Evolutionary conservation across 2,113 vertebrate genomes (phyloP).

Genomic region (Bettongia penicillata): DNA sequence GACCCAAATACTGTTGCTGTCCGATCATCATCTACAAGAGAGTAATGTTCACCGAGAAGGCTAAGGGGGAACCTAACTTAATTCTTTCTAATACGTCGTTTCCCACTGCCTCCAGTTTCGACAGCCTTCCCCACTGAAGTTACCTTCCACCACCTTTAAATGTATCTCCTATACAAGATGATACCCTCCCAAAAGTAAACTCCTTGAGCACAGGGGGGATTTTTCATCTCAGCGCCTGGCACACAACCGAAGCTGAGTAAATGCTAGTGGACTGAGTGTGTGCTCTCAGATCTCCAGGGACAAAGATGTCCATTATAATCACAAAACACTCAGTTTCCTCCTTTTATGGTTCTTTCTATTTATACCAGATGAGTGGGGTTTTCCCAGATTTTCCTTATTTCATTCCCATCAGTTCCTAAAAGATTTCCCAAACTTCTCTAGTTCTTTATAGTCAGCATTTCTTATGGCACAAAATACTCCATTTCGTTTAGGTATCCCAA

Average conservation of each 20-base stretch:
- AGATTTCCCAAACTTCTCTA: neutral
- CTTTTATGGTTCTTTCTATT: neutral
- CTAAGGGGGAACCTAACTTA: neutral
- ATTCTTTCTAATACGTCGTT: neutral
- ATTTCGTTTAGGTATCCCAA: neutral
- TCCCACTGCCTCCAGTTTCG: neutral
- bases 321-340: neutral
- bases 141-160: too few species aligned
- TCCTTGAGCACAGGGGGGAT: neutral
- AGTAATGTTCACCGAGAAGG: neutral
- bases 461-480: neutral
- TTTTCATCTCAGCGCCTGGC: too few species aligned
- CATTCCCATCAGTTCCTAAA: neutral
- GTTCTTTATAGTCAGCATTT: neutral
- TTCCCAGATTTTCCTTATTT: neutral
- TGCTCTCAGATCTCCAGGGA: neutral
- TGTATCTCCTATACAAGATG: neutral
- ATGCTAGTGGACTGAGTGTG: neutral
- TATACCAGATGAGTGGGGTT: neutral
- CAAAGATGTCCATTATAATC: too few species aligned
- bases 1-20: neutral
- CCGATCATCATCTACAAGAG: neutral
- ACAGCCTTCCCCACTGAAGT: neutral
- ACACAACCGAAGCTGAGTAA: neutral
- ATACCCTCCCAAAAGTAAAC: neutral